These are phyloP conservation scores for Polypedilum vanderplanki DNA, from an alignment of 1,140 invertebrate genomes.

Conservation along the genomic window DNA sequence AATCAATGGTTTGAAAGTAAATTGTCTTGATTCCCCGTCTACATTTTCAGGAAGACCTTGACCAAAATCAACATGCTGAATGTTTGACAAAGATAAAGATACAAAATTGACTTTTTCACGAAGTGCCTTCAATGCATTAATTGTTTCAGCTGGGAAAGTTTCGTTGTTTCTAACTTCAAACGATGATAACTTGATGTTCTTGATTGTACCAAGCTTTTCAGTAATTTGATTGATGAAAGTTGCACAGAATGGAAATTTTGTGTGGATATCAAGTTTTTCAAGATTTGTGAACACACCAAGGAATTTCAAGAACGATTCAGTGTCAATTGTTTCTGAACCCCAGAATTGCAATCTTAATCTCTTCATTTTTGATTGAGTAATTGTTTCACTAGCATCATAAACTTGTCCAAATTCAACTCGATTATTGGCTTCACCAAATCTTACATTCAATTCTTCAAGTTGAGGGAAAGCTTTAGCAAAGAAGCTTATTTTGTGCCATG, in stretches of 20 bases:
- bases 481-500: not conserved
- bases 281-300: not conserved
- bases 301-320: not conserved
- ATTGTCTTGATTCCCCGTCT: not conserved
- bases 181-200: not conserved
- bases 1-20: not conserved
- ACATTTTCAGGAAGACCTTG: not conserved
- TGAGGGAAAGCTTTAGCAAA: not conserved
- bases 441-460: not conserved
- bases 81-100: not conserved
- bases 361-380: not conserved
- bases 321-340: not conserved
- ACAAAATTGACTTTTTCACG: not conserved
- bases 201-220: not conserved
- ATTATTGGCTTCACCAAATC: slow-evolving; percentile 15
- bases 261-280: not conserved
- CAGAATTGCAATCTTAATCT: not conserved
- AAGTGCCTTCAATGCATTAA: not conserved
- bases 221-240: not conserved
- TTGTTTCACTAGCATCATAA: not conserved
- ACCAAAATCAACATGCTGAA: not conserved
- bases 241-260: not conserved
- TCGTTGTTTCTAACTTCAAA: not conserved
- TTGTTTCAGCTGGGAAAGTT: not conserved
- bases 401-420: not conserved